phyloP scores from a whole-genome alignment of 1,140 invertebrate species.

The Aricia agestis region DNA sequence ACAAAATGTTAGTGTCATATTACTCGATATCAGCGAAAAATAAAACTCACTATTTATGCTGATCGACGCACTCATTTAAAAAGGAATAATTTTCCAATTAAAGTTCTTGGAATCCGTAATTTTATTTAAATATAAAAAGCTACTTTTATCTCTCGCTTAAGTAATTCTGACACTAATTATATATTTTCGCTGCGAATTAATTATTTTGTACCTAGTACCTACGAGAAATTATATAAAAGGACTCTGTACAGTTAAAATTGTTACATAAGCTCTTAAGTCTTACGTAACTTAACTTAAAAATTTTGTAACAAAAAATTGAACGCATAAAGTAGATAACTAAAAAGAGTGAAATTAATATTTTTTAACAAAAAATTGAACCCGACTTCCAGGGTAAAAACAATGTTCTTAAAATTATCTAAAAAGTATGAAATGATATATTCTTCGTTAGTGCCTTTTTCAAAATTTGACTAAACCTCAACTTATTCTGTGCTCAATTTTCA shows the following conservation, averaged over 20 bases:
- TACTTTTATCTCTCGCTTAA: neutral
- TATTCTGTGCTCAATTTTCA: too few relatives aligned
- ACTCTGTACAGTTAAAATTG: neutral
- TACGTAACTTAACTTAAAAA: neutral
- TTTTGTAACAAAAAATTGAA: too few relatives aligned
- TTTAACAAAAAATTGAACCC: too few relatives aligned
- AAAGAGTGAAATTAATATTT: too few relatives aligned
- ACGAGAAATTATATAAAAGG: too few relatives aligned
- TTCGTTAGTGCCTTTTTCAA: too few relatives aligned
- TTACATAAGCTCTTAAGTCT: neutral
- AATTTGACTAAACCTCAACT: too few relatives aligned
- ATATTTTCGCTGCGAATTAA: neutral
- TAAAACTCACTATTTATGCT: conserved; percentile 6
- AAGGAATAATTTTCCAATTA: conserved; percentile 15
- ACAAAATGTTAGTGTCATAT: conserved; percentile 8
- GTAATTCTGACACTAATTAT: neutral
- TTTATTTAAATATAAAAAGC: neutral
- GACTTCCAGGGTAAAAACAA: too few relatives aligned
- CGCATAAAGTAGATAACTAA: too few relatives aligned
- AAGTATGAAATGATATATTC: too few relatives aligned
- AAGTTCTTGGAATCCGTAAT: neutral
- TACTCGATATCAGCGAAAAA: neutral
- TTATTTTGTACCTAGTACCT: neutral
- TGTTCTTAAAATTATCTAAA: too few relatives aligned
- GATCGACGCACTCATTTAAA: neutral